These are phyloP conservation scores for Labeo rohita DNA, from an alignment of 2,113 vertebrate genomes.

Conservation along the genomic window DNA sequence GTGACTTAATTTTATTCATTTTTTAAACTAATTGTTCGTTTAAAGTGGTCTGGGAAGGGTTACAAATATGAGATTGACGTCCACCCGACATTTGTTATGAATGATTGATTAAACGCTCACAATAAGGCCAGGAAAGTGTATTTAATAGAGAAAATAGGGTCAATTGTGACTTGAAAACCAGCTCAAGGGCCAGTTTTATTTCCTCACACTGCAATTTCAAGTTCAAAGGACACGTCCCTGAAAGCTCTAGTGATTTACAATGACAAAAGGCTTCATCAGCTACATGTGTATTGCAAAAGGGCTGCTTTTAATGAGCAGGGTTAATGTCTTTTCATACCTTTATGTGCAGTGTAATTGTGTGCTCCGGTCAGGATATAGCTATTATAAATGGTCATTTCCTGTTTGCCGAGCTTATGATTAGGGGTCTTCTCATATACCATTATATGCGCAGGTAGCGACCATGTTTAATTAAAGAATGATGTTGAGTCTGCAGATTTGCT, in stretches of 20 bases:
- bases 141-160: background rate
- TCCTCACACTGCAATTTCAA: background rate
- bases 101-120: background rate
- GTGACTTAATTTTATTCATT: background rate
- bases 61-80: background rate
- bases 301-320: slow-evolving; percentile 66
- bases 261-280: slow-evolving; percentile 25
- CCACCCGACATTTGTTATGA: background rate
- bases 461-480: slow-evolving; percentile 21
- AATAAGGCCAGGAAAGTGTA: background rate
- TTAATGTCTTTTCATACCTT: slow-evolving; percentile 66
- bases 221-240: background rate
- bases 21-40: background rate
- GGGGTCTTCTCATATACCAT: slow-evolving; percentile 28
- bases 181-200: background rate
- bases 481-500: background rate
- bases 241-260: background rate
- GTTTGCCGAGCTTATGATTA: slow-evolving; percentile 45
- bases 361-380: slow-evolving; percentile 55
- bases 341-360: slow-evolving; percentile 56
- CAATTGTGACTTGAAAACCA: background rate
- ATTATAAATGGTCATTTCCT: slow-evolving; percentile 63
- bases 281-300: background rate
- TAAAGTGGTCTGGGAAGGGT: background rate
- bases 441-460: slow-evolving; percentile 28